Conservation (phyloP, 2,113 vertebrate species). For the Typhlomys cinereus region DNA sequence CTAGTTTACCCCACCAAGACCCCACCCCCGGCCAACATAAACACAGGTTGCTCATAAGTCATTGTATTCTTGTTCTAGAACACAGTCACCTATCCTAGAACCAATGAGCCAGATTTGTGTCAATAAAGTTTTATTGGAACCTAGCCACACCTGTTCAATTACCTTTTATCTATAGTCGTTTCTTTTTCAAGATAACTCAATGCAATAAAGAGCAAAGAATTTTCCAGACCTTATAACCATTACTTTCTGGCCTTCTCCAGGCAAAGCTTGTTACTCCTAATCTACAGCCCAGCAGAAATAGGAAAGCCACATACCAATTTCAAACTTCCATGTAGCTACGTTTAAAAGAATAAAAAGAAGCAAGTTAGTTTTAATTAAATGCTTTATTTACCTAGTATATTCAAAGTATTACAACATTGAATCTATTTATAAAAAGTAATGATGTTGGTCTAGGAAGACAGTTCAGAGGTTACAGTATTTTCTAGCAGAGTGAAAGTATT, state of each 20-base stretch:
- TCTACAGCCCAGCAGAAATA: neutral
- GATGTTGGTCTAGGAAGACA: neutral
- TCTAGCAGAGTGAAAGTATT: neutral
- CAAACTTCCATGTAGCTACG: neutral
- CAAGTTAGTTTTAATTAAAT: neutral
- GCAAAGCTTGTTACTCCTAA: neutral
- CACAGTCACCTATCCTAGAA: neutral
- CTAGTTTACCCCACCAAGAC: neutral
- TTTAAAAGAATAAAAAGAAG: neutral
- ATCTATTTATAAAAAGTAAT: neutral
- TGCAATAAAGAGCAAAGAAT: neutral
- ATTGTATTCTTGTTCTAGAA: neutral
- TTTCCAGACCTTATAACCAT: neutral
- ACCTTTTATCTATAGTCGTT: neutral
- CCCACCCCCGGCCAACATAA: neutral
- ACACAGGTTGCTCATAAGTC: neutral
- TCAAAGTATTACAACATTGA: neutral
- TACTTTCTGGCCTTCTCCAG: neutral
- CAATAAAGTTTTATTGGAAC: conserved; percentile 32
- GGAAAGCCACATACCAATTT: neutral
- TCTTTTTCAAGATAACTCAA: neutral
- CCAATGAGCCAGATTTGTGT: neutral
- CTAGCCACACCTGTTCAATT: neutral
- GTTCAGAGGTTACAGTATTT: neutral
- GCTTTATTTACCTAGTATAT: neutral